Conservation (phyloP, 2,888 invertebrate genomes). For the Idaea biselata region DNA sequence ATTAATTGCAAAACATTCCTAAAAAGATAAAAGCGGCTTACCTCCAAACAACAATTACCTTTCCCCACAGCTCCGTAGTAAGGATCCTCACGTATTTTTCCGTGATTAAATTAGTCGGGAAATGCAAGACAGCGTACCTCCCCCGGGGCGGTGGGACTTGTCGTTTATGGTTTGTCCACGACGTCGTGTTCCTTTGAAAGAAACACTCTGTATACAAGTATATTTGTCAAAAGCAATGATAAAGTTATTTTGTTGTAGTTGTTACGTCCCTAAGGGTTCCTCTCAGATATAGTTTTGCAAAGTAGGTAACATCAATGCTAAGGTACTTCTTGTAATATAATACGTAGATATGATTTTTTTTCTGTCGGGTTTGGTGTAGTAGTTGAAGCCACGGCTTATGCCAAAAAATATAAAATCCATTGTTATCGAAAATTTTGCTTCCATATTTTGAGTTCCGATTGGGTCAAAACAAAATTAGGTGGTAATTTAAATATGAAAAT, state of each 20-base stretch:
- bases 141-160: background rate
- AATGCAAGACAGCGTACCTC: conserved; percentile 22
- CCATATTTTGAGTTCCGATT: too few species aligned
- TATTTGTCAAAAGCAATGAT: background rate
- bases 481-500: too few species aligned
- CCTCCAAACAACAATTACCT: background rate
- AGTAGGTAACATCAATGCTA: too few species aligned
- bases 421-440: too few species aligned
- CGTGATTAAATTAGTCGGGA: conserved; percentile 26
- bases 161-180: background rate
- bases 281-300: background rate
- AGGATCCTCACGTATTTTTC: conserved; percentile 20
- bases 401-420: too few species aligned
- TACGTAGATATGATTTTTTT: too few species aligned
- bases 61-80: conserved; percentile 5
- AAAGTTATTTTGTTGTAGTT: conserved; percentile 6
- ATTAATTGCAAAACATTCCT: too few species aligned
- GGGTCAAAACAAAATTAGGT: too few species aligned
- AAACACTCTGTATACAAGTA: conserved; percentile 1
- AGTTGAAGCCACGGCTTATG: too few species aligned
- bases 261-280: conserved; percentile 2
- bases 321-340: too few species aligned
- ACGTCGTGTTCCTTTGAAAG: background rate
- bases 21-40: too few species aligned
- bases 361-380: too few species aligned